phyloP scores from a whole-genome alignment of 2,113 vertebrate species.

The Callipepla californica region DNA sequence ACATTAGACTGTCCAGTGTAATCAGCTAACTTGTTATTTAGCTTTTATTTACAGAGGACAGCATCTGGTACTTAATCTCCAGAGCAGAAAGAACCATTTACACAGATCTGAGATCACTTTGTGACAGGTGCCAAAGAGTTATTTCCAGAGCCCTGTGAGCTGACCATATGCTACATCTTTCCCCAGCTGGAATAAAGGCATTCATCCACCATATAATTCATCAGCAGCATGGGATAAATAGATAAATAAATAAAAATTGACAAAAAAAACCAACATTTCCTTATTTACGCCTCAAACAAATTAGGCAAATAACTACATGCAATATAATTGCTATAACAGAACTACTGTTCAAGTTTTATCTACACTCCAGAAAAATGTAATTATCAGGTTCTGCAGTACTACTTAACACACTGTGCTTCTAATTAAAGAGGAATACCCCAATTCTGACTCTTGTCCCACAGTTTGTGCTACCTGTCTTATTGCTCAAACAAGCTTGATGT shows the following conservation, averaged over 20 bases:
- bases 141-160: slow-evolving; percentile 66
- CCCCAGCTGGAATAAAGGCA: slow-evolving; percentile 51
- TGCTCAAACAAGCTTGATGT: background rate
- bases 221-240: slow-evolving; percentile 14
- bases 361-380: background rate
- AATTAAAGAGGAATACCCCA: background rate
- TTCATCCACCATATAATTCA: slow-evolving; percentile 31
- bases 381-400: background rate
- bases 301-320: background rate
- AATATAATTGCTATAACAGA: background rate
- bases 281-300: background rate
- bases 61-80: slow-evolving; percentile 70
- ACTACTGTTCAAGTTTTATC: background rate
- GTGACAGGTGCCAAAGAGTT: slow-evolving; percentile 63
- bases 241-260: slow-evolving; percentile 18
- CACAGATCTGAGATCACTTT: slow-evolving; percentile 70
- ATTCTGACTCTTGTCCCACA: background rate
- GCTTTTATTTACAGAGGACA: slow-evolving; percentile 57
- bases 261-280: background rate
- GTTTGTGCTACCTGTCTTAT: background rate
- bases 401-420: background rate
- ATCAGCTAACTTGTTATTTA: slow-evolving; percentile 32
- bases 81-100: slow-evolving; percentile 70
- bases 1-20: background rate
- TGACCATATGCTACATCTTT: slow-evolving; percentile 75